Evolutionary conservation across 2,113 vertebrate species (phyloP), one percentile per base, ranked within the genome.

Genomic region (Octodon degus): DNA sequence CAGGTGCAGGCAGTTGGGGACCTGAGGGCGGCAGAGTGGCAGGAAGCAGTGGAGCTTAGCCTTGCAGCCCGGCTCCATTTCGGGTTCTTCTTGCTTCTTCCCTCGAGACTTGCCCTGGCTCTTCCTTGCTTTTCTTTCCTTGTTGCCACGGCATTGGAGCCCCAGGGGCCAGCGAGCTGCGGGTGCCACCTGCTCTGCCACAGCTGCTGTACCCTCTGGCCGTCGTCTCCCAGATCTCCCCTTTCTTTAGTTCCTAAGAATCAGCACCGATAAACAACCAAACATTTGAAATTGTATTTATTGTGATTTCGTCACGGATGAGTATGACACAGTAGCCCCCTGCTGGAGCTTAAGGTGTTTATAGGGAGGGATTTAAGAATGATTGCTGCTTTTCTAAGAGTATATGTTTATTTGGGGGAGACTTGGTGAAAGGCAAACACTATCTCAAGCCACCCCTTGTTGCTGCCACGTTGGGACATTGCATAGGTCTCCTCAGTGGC

Each of bases 11-110:
- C 97, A 32, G 27, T 10, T 80, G 50, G 77, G 19, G 50, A 55
- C 99, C 96, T 98, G 98, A 0, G 98, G 27, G 30, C 53, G 4
- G 55, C 67, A 0, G 98, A 98, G 65, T 99, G 99, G 97, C 99
- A 99, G 7, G 98, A 99, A 97, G 96, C 99, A 99, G 98, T 99
- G 99, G 20, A 98, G 87, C 0, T 99, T 99, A 99, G 98, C 98
- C 98, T 55, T 98, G 96, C 98, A 60, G 98, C 98, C 7, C 98
- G 97, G 90, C 98, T 98, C 82, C 94, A 98, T 98, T 12, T 98
- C 96, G 0, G 20, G 40, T 58, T 96, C 83, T 97, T 98, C 98
- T 0, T 16, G 70, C 82, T 95, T 97, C 97, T 98, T 97, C 74
- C 96, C 74, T 96, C 98, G 72, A 68, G 94, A 20, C 82, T 92